Base-by-base conservation (phyloP, 2,113 vertebrate species). In the Larimichthys crocea region DNA sequence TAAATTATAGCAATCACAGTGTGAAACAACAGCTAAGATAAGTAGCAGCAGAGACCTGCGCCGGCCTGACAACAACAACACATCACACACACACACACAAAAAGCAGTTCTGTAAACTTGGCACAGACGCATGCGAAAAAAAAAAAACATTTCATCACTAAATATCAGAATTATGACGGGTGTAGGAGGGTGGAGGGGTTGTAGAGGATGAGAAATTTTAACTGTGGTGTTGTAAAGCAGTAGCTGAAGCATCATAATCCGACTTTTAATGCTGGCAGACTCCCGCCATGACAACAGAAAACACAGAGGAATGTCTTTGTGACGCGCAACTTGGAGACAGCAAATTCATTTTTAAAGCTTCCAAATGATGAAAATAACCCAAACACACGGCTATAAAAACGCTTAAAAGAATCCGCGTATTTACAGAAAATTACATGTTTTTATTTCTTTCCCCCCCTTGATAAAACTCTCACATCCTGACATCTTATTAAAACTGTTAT, bases 1-100 rank as follows among this genome's bases (percentile, higher is more conserved):
- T 94, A 91, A 91, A 93, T 93, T 89, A 91, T 49, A 56, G 76
- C 74, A 84, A 83, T 82, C 87, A 83, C 90, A 88, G 84, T 79
- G 80, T 74, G 88, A 90, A 87, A 83, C 78, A 86, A 63, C 87
- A 85, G 88, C 89, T 48, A 60, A 83, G 86, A 92, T 91, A 89
- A 92, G 89, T 78, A 78, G 83, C 83, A 69, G 66, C 73, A 22
- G 79, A 85, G 74, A 86, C 64, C 78, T 65, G 48, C 20, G 29
- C 67, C 52, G 72, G 67, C 74, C 75, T 76, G 79, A 86, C 84
- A 86, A 79, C 80, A 76, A 72, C 70, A 68, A 75, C 52, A 48
- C 57, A 69, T 35, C 31, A 35, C 31, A 35, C 31, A 40, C 35
- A 40, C 31, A 40, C 35, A 40, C 35, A 40, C 35, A 40, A 8